Evolutionary conservation across 2,797 vertebrate genomes (phyloP), one percentile per base, ranked within the genome.

Genomic region (Chelon labrosus): DNA sequence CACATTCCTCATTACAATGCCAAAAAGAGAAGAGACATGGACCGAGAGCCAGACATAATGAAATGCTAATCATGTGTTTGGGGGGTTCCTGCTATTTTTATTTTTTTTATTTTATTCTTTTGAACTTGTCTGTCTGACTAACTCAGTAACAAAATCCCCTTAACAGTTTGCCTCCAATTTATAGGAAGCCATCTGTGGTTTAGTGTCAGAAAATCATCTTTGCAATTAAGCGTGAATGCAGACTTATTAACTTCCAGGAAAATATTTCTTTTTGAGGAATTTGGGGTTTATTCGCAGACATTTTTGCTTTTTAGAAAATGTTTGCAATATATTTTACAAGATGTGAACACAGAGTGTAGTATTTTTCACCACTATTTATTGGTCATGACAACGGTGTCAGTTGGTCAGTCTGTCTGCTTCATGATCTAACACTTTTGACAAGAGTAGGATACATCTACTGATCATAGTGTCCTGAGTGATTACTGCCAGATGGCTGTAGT

Each of bases 21-120:
- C 55, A 78, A 79, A 77, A 76, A 65, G 44, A 53, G 77, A 53
- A 65, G 39, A 50, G 62, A 83, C 79, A 72, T 85, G 46, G 84
- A 78, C 63, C 46, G 53, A 55, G 59, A 66, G 59, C 47, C 65
- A 56, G 47, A 19, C 53, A 56, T 65, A 84, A 90, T 87, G 68
- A 87, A 83, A 81, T 90, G 79, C 65, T 82, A 85, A 88, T 89
- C 37, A 76, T 84, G 68, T 55, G 56, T 85, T 87, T 89, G 76
- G 75, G 64, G 31, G 58, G 39, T 83, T 85, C 56, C 63, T 77
- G 69, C 37, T 67, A 47, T 69, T 70, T 9, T 13, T 17, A 14
- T 53, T 56, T 57, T 52, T 41, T 41, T 16, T 9, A 35, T 70
- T 66, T 38, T 27, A 35, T 70, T 69, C 54, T 75, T 41, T 63